Conservation (phyloP, 2,113 vertebrate genomes). For the Phaethornis superciliosus region DNA sequence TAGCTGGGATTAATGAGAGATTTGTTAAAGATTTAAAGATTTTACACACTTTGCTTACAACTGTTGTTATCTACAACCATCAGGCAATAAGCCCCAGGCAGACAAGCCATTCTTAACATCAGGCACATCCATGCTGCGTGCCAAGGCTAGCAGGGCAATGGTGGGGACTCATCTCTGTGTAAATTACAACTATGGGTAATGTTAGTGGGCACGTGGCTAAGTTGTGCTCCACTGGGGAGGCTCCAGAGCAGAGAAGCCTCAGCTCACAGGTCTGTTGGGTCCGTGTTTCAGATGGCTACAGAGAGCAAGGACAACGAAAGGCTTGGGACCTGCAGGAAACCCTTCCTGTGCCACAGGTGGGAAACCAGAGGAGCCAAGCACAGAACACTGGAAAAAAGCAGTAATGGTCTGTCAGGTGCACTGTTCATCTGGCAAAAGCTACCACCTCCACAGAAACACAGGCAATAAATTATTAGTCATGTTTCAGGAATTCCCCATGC, state of each 20-base stretch:
- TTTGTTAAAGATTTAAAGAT: constrained; percentile 63
- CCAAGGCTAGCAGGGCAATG: background rate
- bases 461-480: background rate
- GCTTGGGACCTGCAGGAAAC: background rate
- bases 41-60: constrained; percentile 33
- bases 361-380: background rate
- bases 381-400: background rate
- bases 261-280: background rate
- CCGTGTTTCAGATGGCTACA: background rate
- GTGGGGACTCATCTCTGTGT: background rate
- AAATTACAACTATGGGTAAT: background rate
- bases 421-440: background rate
- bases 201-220: background rate
- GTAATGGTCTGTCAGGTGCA: background rate
- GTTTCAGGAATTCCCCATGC: background rate
- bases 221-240: background rate
- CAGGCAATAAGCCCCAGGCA: background rate
- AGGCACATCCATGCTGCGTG: background rate
- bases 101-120: background rate
- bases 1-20: constrained; percentile 63
- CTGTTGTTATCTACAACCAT: constrained; percentile 28
- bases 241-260: background rate
- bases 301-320: background rate
- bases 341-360: background rate
- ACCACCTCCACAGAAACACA: background rate